Base-by-base conservation (phyloP, 1,140 invertebrate species). In the Saccostrea glomerata region DNA sequence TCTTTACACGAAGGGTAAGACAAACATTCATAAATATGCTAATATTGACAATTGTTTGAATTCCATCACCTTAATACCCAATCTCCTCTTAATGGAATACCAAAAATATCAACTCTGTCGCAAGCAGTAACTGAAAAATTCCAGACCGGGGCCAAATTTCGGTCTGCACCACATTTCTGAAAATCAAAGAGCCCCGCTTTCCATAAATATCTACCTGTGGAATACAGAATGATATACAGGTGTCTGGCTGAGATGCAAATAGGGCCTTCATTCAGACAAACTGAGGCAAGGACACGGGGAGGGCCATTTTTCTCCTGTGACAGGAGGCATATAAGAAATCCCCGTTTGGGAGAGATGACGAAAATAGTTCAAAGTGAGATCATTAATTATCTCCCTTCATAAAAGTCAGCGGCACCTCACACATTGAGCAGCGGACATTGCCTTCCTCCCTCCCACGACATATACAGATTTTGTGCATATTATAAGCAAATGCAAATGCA, bases 331-430 rank as follows among this genome's bases (percentile, higher is more conserved):
- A 77, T 77, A 23, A 36, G 2, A 77, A 77, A 30, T 12, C 7
- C 25, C 23, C 30, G 30, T 40, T 25, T 30, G 25, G 70, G 70
- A 30, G 15, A 36, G 70, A 77, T 77, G 70, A 77, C 70, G 30
- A 77, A 77, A 77, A 77, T 36, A 30, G 70, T 77, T 77, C 25
- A 77, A 77, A 77, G 70, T 25, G 70, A 77, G 25, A 36, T 30
- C 23, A 77, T 77, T 77, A 77, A 77, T 77, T 77, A 77, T 36
- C 70, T 36, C 70, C 70, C 70, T 77, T 77, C 70, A 77, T 77
- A 30, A 77, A 77, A 40, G 70, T 77, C 70, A 36, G 25, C 30
- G 25, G 1, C 70, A 77, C 70, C 70, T 30, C 70, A 77, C 70
- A 77, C 70, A 36, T 13, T 77, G 70, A 25, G 25, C 15, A 36